Evolutionary conservation across 2,888 invertebrate species (phyloP).

Genomic region (Trisateles emortualis): DNA sequence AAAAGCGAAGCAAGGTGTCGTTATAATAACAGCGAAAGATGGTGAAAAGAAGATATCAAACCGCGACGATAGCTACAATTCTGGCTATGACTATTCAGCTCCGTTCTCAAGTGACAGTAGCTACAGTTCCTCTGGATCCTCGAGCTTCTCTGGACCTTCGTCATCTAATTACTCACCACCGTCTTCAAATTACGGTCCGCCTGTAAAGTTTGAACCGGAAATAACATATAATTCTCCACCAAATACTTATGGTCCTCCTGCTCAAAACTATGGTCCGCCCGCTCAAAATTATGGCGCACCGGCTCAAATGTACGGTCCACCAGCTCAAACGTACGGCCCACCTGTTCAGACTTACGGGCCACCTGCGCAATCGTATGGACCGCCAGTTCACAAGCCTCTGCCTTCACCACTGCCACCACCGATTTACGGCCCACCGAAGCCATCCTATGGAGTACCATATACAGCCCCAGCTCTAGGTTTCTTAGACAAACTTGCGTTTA

Average conservation of each 20-base stretch:
- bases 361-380: conserved; percentile 70
- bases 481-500: conserved; percentile 89
- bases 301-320: conserved; percentile 69
- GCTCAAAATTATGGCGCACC: conserved; percentile 71
- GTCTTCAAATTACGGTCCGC: conserved; percentile 67
- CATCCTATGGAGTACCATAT: conserved; percentile 86
- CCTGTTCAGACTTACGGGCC: conserved; percentile 70
- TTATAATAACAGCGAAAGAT: conserved; percentile 80
- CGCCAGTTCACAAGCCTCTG: conserved; percentile 66
- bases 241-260: conserved; percentile 55
- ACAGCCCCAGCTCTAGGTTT: conserved; percentile 84
- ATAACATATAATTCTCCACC: conserved; percentile 61
- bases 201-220: conserved; percentile 65
- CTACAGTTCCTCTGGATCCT: conserved; percentile 66
- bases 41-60: conserved; percentile 82
- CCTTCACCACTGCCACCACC: conserved; percentile 63
- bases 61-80: conserved; percentile 77
- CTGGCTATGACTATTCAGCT: conserved; percentile 78
- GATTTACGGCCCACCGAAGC: conserved; percentile 79
- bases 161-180: conserved; percentile 61
- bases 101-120: conserved; percentile 68
- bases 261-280: conserved; percentile 57
- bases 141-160: conserved; percentile 62
- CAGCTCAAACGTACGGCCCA: conserved; percentile 61
- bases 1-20: conserved; percentile 77